These are phyloP conservation scores for Myrmecophaga tridactyla DNA, from an alignment of 2,113 vertebrate species.

Conservation along the genomic window DNA sequence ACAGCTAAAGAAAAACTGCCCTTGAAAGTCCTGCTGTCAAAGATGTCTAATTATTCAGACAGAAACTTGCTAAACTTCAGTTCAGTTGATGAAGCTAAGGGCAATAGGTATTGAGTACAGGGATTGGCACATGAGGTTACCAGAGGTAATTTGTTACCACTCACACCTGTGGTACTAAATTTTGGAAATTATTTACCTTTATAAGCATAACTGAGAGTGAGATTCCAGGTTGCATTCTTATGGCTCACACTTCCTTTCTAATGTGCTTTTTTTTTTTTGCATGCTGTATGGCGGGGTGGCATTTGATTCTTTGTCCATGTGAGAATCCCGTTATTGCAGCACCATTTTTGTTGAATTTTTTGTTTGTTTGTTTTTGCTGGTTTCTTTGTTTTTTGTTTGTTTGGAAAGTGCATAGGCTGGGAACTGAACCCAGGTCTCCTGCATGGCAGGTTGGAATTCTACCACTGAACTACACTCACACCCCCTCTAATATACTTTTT, in stretches of 20 bases:
- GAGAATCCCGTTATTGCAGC: too few species aligned
- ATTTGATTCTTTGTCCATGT: too few species aligned
- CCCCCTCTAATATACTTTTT: too few species aligned
- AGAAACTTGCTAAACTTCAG: background rate
- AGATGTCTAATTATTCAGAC: background rate
- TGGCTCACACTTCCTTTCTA: background rate
- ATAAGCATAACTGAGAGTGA: background rate
- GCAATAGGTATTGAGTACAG: background rate
- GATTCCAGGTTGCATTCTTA: background rate
- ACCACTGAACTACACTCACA: too few species aligned
- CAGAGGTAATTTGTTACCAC: background rate
- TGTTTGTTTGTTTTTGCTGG: too few species aligned
- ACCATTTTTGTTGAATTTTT: too few species aligned
- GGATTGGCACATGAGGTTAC: background rate
- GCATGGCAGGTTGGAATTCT: too few species aligned
- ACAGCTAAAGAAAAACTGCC: background rate
- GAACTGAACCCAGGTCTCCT: too few species aligned
- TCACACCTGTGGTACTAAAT: background rate
- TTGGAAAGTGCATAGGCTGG: too few species aligned
- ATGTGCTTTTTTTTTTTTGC: too few species aligned
- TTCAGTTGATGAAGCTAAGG: background rate
- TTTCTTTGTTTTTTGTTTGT: too few species aligned
- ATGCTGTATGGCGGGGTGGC: too few species aligned
- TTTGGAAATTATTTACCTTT: background rate
- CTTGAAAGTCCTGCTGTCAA: background rate